phyloP scores from a whole-genome alignment of 2,797 vertebrate species.

The Tauraco hartlaubi region DNA sequence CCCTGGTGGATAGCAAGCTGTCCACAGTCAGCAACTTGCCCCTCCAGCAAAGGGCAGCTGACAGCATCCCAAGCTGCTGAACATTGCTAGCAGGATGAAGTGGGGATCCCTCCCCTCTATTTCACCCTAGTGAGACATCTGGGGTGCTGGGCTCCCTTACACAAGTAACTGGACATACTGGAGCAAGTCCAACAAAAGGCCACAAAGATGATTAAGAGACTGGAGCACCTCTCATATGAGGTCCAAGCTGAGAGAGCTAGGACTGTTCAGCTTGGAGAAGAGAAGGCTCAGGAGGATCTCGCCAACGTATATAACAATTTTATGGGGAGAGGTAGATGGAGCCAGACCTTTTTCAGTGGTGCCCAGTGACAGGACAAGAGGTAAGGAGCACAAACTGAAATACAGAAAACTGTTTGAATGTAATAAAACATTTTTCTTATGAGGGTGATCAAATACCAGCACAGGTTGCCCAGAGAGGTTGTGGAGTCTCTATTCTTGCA shows the following conservation, averaged over 20 bases:
- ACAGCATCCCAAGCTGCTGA: neutral
- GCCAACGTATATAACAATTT: neutral
- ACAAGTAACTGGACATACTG: neutral
- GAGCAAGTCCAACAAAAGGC: neutral
- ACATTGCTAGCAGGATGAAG: fast-evolving
- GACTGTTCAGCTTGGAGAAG: neutral
- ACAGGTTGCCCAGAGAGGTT: neutral
- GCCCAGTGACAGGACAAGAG: neutral
- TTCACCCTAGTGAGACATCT: neutral
- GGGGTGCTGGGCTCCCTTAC: neutral
- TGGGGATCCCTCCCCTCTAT: neutral
- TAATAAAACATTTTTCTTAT: neutral
- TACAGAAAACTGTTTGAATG: neutral
- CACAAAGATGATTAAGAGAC: neutral
- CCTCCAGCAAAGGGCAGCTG: fast-evolving
- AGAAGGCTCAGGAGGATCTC: neutral
- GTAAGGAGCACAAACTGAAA: neutral
- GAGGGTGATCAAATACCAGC: neutral
- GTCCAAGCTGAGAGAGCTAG: neutral
- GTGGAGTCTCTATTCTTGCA: neutral
- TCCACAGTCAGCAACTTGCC: fast-evolving
- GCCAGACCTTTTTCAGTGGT: neutral
- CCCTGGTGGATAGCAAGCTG: neutral
- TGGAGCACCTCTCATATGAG: neutral
- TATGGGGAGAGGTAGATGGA: neutral